Conservation (phyloP, 2,797 vertebrate species). For the Sebastes alutus region DNA sequence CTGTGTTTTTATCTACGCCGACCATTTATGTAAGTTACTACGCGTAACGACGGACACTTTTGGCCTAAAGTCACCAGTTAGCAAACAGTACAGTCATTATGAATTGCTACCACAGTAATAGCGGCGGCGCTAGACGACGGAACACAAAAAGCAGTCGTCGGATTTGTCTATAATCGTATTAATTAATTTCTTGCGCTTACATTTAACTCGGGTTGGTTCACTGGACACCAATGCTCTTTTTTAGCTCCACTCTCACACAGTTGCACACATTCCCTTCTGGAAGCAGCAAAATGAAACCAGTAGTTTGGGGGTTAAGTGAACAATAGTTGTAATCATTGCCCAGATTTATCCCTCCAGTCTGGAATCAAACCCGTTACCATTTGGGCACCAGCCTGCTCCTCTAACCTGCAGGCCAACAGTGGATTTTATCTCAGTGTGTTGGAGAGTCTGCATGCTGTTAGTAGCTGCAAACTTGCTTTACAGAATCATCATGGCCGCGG, state of each 20-base stretch:
- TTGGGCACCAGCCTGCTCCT: background rate
- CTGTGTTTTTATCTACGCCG: too few species aligned
- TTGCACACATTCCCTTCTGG: background rate
- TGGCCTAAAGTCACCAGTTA: too few species aligned
- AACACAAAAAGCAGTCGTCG: too few species aligned
- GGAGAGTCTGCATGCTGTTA: background rate
- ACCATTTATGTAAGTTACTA: too few species aligned
- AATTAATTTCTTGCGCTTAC: background rate
- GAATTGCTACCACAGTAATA: too few species aligned
- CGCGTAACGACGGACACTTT: fast-evolving
- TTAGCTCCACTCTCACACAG: background rate
- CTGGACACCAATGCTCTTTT: background rate
- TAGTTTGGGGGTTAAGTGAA: conserved; percentile 19
- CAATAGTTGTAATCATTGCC: background rate
- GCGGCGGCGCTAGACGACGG: too few species aligned
- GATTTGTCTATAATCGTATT: background rate
- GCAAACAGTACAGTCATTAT: too few species aligned
- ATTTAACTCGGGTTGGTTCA: background rate
- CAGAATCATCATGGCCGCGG: conserved; percentile 8
- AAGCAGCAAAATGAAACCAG: background rate
- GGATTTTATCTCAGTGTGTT: background rate
- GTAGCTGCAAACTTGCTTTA: background rate
- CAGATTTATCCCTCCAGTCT: background rate
- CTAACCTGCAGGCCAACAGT: background rate
- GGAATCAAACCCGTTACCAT: background rate